Base-by-base conservation (phyloP, 2,797 vertebrate genomes). In the Danionella dracula region DNA sequence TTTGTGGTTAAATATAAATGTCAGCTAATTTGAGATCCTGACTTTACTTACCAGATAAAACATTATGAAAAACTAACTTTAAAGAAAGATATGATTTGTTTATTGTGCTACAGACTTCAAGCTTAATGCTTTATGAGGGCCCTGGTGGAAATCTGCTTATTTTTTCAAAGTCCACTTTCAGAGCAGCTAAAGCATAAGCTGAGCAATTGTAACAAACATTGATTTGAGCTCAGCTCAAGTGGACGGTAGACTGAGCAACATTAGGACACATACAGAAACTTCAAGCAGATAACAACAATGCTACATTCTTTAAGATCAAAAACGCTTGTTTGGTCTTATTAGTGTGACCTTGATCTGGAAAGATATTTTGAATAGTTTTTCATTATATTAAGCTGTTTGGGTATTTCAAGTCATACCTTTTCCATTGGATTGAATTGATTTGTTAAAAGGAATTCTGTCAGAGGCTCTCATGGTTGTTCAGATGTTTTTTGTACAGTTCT, bases 341-440 rank as follows among this genome's bases (percentile, higher is more conserved):
- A 74, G 32, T 38, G 34, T 46, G 41, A 40, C 59, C 68, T 68
- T 68, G 46, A 42, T 35, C 45, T 38, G 38, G 34, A 55, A 65
- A 17, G 12, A 42, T 51, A 4, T 17, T 63, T 46, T 71, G 31
- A 19, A 66, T 3, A 34, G 5, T n/a, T 38, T 38, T 37, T 50
- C 54, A 69, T 64, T 78, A 62, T 71, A 70, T 59, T 7, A 63
- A 37, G 58, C 60, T 19, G n/a, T n/a, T n/a, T n/a, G n/a, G n/a
- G n/a, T n/a, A n/a, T n/a, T n/a, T n/a, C n/a, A n/a, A n/a, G n/a
- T n/a, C n/a, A n/a, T n/a, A n/a, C n/a, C n/a, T n/a, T n/a, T n/a
- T n/a, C n/a, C n/a, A n/a, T n/a, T n/a, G n/a, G n/a, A n/a, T n/a
- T n/a, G n/a, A n/a, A n/a, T n/a, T n/a, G n/a, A n/a, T n/a, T n/a